Conservation (phyloP, 2,888 invertebrate genomes). For the Erebia ligea region DNA sequence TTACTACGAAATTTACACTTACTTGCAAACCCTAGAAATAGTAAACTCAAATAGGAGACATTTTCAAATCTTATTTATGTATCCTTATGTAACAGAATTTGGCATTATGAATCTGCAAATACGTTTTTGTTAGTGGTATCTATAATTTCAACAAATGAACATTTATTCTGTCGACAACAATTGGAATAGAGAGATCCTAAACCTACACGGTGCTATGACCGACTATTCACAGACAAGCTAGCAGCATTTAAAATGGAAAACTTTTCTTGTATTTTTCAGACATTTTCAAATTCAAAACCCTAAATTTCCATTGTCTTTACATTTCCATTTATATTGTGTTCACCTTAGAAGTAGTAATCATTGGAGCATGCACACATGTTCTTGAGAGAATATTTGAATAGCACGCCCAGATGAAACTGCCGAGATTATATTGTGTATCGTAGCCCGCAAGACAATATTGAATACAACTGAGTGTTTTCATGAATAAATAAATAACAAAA, state of each 20-base stretch:
- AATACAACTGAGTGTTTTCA: conserved; percentile 66
- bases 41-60: too few relatives aligned
- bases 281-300: conserved; percentile 17
- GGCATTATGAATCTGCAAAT: too few relatives aligned
- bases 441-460: conserved; percentile 69
- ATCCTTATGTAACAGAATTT: too few relatives aligned
- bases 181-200: too few relatives aligned
- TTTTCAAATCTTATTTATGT: too few relatives aligned
- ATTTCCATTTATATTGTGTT: conserved; percentile 32
- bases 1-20: conserved; percentile 36
- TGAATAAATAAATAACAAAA: conserved; percentile 58
- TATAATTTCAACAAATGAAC: too few relatives aligned
- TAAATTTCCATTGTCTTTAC: conserved; percentile 26
- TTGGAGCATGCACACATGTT: conserved; percentile 70
- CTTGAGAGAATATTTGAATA: conserved; percentile 62
- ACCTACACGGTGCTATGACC: too few relatives aligned
- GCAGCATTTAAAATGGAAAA: not conserved
- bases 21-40: not conserved
- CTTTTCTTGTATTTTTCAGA: conserved; percentile 3
- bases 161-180: too few relatives aligned
- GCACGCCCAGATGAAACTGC: conserved; percentile 49
- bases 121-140: too few relatives aligned
- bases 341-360: conserved; percentile 71
- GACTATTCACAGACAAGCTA: too few relatives aligned
- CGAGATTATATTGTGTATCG: conserved; percentile 58